Evolutionary conservation across 2,113 vertebrate species (phyloP).

Genomic region (Eurystomus gularis): DNA sequence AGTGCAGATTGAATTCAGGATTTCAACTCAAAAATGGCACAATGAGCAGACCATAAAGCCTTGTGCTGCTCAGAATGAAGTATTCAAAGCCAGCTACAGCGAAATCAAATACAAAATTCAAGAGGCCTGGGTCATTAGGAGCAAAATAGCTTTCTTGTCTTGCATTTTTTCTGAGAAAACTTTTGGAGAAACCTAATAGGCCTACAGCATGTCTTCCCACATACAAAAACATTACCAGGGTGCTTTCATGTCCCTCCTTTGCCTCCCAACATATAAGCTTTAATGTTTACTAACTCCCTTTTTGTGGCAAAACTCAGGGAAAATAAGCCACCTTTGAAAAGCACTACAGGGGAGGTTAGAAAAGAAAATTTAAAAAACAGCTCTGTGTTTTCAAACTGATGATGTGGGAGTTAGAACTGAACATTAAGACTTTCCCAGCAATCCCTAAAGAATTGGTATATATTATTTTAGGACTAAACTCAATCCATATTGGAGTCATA

Average conservation of each 20-base stretch:
- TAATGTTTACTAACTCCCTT: conserved; percentile 17
- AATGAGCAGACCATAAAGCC: neutral
- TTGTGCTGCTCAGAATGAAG: neutral
- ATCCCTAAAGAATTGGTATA: conserved; percentile 35
- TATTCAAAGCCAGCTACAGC: neutral
- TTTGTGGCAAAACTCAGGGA: neutral
- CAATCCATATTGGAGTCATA: neutral
- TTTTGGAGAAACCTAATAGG: neutral
- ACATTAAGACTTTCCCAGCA: conserved; percentile 52
- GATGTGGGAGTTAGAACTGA: neutral
- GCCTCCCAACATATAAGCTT: neutral
- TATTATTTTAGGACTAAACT: conserved; percentile 43
- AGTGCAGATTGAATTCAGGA: neutral
- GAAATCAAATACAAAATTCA: neutral
- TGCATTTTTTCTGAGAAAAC: neutral
- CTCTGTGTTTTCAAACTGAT: neutral
- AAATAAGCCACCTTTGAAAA: conserved; percentile 47
- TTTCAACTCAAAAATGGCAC: neutral
- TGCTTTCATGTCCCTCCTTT: neutral
- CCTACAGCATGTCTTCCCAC: neutral
- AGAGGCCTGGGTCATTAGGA: neutral
- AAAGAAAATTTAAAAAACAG: neutral
- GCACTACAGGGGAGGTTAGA: neutral
- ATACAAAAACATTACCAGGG: neutral
- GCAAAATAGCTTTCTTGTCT: neutral